Base-by-base conservation (phyloP, 2,888 invertebrate genomes). In the Rutpela maculata region DNA sequence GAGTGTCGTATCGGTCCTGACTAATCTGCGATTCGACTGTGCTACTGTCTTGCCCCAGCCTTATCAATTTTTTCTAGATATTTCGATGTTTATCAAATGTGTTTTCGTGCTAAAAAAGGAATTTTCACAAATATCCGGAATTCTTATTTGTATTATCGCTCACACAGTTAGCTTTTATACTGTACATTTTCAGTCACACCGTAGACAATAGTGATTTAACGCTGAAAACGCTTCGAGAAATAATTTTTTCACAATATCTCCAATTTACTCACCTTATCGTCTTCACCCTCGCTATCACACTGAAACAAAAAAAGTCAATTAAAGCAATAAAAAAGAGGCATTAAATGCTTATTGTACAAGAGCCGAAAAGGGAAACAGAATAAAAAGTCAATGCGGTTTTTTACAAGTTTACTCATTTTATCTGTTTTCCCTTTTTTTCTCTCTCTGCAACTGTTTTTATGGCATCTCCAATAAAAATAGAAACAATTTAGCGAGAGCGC, bases 241-340 rank as follows among this genome's bases (percentile, higher is more conserved):
- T 7, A 50, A n/a, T n/a, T 50, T 50, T 50, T 50, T 50, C 50
- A 50, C n/a, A 50, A 50, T 6, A n/a, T 50, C n/a, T n/a, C n/a
- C 50, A 67, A 55, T 55, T 75, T 57, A 91, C 94, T 93, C 92
- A 95, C 96, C 96, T 96, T 96, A 92, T 95, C 96, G 91, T 96
- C 96, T 92, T 95, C 95, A 91, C 95, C 95, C 93, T 95, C 95
- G 93, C 95, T 96, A 96, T 96, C 96, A 96, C 96, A 96, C 96
- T 96, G 93, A 85, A 94, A 95, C 90, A 91, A 90, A 90, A 90
- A 86, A 84, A 86, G 84, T 84, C 85, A 84, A 87, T 87, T 87
- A 86, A 84, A 83, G 83, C 80, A 84, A 83, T 65, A 77, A 66
- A 74, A 66, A 74, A 78, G 62, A 50, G 68, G 74, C 19, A 69